Evolutionary conservation across 1,140 invertebrate genomes (phyloP).

Genomic region (Panulirus ornatus): DNA sequence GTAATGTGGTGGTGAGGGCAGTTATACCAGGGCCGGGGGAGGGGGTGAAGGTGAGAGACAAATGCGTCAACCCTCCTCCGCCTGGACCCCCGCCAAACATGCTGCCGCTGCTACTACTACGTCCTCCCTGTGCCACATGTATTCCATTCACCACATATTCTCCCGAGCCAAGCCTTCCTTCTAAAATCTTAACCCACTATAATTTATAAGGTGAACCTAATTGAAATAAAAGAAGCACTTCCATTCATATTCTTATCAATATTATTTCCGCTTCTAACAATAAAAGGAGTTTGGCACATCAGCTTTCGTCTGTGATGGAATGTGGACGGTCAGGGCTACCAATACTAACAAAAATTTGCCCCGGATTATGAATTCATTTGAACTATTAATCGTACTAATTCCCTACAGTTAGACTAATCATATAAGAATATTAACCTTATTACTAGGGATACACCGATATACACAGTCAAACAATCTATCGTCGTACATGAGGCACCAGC

Average conservation of each 20-base stretch:
- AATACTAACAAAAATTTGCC: background rate
- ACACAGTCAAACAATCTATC: no score
- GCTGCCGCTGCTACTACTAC: background rate
- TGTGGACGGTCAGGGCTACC: conserved; percentile 5
- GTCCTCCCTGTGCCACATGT: background rate
- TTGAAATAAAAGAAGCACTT: no score
- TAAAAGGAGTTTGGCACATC: background rate
- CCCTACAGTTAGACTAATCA: no score
- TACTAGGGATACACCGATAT: no score
- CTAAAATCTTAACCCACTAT: no score
- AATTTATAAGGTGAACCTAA: no score
- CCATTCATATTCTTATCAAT: background rate
- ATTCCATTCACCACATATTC: background rate
- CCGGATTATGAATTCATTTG: no score
- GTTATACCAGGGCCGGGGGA: no score
- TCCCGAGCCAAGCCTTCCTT: background rate
- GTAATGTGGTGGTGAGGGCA: no score
- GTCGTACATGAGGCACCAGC: background rate
- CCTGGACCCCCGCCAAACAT: background rate
- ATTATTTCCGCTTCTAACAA: no score
- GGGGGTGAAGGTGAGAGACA: background rate
- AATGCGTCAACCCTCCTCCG: background rate
- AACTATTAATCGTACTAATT: no score
- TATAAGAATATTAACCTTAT: no score
- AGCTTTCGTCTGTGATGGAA: background rate